Evolutionary conservation across 1,140 invertebrate genomes (phyloP).

Genomic region (fruit fly (Drosophila melanogaster)): Release_6_plus_ISO1_MT NC_004354.4:11625001-11625500

Average conservation of each 20-base stretch:
- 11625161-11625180: no score
- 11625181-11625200: no score
- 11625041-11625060: conserved; percentile 15
- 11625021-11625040: conserved; percentile 19
- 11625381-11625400: conserved; percentile 45
- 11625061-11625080: conserved; percentile 17
- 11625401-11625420: neutral
- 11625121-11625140: neutral
- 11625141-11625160: no score
- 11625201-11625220: no score
- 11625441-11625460: conserved; percentile 20
- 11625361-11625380: conserved; percentile 13
- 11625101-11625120: conserved; percentile 35
- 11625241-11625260: conserved; percentile 1
- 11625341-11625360: conserved; percentile 4
- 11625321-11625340: conserved; percentile 28
- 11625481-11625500: conserved; percentile 10
- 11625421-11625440: conserved; percentile 10
- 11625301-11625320: conserved; percentile 8
- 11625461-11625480: conserved; percentile 10
- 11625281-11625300: conserved; percentile 13
- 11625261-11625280: conserved; percentile 16
- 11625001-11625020: neutral
- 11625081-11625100: conserved; percentile 16
- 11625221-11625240: conserved; percentile 6